Base-by-base conservation (phyloP, 2,888 invertebrate species). In the Aphidius colemani region DNA sequence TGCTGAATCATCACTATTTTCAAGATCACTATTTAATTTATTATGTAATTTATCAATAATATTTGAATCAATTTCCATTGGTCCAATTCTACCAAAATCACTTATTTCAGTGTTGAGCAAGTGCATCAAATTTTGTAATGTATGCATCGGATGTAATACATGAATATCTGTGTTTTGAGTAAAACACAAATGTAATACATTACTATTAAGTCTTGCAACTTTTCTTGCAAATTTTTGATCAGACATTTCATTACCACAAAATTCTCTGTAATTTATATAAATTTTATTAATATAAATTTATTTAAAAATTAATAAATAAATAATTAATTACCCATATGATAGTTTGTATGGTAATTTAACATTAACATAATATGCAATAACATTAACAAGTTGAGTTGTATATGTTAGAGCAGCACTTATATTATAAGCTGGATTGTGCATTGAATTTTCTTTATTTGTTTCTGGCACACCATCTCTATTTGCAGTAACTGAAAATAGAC, bases 401-500 rank as follows among this genome's bases (percentile, higher is more conserved):
- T 95, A 93, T 50, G 92, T 90, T 51, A 96, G 87, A 60, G 93
- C 96, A 69, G 91, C 94, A 79, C 88, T 88, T 70, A 91, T 91
- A 69, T 89, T 89, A 76, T 89, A 90, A 51, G 90, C 89, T 71
- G 89, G 88, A 79, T 91, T 89, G 69, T 86, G 86, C 74, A 88
- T 88, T 11, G 87, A 85, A 65, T 85, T 83, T 70, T 85, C 84
- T 64, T 85, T 84, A 70, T 85, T 86, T 70, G 84, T 84, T 53
- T 83, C 81, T 59, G 83, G 83, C 6, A 77, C 82, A 50, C 83
- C 83, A 72, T 87, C 87, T 73, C 85, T 86, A 74, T 86, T 87
- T 71, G 86, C 85, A 61, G 86, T 84, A 71, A 87, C 87, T 87
- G 69, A 61, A 80, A 40, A 49, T 51, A 61, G 59, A 41, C 2